Evolutionary conservation across 2,113 vertebrate species (phyloP).

Genomic region (Chamaea fasciata): DNA sequence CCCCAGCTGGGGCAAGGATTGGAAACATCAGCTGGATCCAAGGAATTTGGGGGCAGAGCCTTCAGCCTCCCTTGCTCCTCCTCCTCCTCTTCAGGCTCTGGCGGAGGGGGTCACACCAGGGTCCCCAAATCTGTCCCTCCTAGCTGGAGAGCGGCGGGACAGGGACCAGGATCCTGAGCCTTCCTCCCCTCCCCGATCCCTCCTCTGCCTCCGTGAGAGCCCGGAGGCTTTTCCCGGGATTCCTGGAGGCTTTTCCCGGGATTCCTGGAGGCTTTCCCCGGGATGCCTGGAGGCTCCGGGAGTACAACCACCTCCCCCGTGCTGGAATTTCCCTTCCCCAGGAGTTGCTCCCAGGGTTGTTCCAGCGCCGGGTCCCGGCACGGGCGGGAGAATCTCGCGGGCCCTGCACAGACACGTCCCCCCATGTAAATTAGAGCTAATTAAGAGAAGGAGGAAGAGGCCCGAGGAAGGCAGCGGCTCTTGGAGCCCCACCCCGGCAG

Average conservation of each 20-base stretch:
- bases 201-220: neutral
- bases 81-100: neutral
- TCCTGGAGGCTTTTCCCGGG: neutral
- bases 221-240: neutral
- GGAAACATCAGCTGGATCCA: neutral
- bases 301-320: fast-evolving
- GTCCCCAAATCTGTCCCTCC: neutral
- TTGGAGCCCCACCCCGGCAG: neutral
- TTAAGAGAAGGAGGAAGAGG: neutral
- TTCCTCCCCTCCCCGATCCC: neutral
- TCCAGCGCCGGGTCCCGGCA: neutral
- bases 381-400: neutral
- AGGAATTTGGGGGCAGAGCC: neutral
- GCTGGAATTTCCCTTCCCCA: fast-evolving
- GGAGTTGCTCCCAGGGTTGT: neutral
- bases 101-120: neutral
- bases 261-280: neutral
- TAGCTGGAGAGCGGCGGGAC: neutral
- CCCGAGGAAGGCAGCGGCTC: neutral
- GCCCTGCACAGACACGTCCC: neutral
- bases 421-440: neutral
- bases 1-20: neutral
- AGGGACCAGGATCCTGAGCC: neutral
- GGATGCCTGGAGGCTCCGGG: neutral
- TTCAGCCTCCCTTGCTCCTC: neutral